These are phyloP conservation scores for Neoscelio sp. DNA, from an alignment of 2,888 invertebrate genomes.

Conservation along the genomic window DNA sequence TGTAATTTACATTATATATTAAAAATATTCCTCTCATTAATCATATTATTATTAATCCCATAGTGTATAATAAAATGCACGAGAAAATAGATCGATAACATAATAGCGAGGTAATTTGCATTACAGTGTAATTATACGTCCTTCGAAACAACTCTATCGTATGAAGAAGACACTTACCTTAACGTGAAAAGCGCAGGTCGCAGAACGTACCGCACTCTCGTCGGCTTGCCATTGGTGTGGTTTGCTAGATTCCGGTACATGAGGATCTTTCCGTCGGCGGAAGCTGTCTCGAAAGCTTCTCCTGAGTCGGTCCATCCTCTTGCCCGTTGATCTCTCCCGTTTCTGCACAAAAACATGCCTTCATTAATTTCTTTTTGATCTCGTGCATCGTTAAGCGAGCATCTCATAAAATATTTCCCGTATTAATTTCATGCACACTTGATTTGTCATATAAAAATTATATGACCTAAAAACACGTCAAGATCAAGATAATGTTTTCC, in stretches of 20 bases:
- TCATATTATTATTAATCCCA: background rate
- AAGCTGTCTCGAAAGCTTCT: conserved; percentile 97
- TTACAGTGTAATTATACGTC: conserved; percentile 13
- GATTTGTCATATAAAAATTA: too few relatives aligned
- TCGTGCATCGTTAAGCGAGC: too few relatives aligned
- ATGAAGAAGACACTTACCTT: conserved; percentile 85
- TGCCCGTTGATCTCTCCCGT: conserved; percentile 88
- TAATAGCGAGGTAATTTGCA: conserved; percentile 17
- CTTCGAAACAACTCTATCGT: conserved; percentile 15
- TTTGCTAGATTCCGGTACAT: conserved; percentile 95
- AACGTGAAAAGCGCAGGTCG: conserved; percentile 98
- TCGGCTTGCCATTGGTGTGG: conserved; percentile 99
- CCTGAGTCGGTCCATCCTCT: conserved; percentile 93
- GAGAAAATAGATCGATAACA: conserved; percentile 19
- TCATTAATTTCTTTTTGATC: conserved; percentile 27
- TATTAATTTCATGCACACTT: too few relatives aligned
- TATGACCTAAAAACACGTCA: too few relatives aligned
- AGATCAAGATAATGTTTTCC: too few relatives aligned
- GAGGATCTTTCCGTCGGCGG: conserved; percentile 93
- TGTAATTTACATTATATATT: too few relatives aligned
- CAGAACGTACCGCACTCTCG: conserved; percentile 97
- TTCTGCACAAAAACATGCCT: conserved; percentile 82
- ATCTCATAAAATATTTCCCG: too few relatives aligned
- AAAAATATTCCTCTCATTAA: too few relatives aligned
- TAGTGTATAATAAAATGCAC: background rate